phyloP scores from a whole-genome alignment of 2,797 vertebrate species.

The Enteromius mattozi region DNA sequence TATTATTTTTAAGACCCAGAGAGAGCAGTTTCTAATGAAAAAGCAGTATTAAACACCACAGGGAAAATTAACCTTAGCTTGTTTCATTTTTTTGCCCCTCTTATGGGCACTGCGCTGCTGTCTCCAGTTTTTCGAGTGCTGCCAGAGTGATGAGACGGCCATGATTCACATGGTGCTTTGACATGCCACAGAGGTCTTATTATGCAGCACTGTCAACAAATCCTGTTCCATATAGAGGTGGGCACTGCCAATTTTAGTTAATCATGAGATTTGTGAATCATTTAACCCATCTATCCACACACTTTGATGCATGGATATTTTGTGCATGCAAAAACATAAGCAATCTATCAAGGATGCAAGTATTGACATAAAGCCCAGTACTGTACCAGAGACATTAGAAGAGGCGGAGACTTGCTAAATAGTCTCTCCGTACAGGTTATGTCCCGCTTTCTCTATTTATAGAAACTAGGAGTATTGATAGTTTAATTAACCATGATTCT shows the following conservation, averaged over 20 bases:
- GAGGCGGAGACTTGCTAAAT: not conserved
- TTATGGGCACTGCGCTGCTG: conserved; percentile 13
- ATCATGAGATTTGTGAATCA: conserved; percentile 24
- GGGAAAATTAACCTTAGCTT: conserved; percentile 27
- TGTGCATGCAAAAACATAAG: not conserved
- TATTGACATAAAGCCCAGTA: not conserved
- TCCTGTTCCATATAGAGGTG: conserved; percentile 11
- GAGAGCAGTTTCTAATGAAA: conserved; percentile 25
- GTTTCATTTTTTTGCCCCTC: conserved; percentile 29
- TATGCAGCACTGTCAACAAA: conserved; percentile 35
- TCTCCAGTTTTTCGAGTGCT: conserved; percentile 29
- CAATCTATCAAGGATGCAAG: not conserved
- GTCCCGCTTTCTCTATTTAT: not conserved
- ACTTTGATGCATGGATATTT: not conserved
- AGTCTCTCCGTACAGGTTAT: not conserved
- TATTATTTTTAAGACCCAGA: conserved; percentile 39
- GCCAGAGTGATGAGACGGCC: conserved; percentile 13
- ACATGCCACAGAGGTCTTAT: conserved; percentile 26
- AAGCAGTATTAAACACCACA: conserved; percentile 38
- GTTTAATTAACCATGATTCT: not conserved
- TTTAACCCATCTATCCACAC: not conserved
- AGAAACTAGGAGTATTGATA: not conserved
- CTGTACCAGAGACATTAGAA: not conserved
- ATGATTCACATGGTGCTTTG: conserved; percentile 42
- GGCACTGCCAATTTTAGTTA: not conserved